Evolutionary conservation across 2,797 vertebrate genomes (phyloP), one percentile per base, ranked within the genome.

Genomic region (Rhinophrynus dorsalis): DNA sequence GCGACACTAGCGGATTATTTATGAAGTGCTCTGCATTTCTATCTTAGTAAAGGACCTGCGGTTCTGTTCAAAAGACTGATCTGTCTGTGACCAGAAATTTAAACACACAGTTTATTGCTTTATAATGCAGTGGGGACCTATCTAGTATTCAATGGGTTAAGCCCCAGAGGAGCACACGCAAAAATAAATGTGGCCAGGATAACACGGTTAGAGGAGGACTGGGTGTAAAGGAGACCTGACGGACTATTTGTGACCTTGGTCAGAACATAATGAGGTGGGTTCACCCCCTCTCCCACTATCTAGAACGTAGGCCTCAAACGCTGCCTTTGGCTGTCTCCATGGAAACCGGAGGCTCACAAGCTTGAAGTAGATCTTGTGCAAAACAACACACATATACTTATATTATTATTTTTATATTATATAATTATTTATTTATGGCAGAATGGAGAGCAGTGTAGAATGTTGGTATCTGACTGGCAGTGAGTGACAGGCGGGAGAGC

Each of bases 321-420:
- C 18, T 12, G 8, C 24, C 42, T 68, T 32, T 13, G 0, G 15
- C 15, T 18, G 40, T 71, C 54, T 21, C 60, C 68, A 71, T 64
- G 68, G 68, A 56, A 71, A 71, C 58, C 44, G 17, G 15, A 33
- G 50, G 26, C 20, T 35, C 12, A 44, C 23, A 55, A 4, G 40
- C 59, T 40, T 55, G 18, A 29, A 27, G 58, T 6, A 38, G 37
- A 35, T 21, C 20, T 55, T 10, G 15, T 37, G 9, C 21, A 44
- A 62, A 55, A 33, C 4, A 20, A 29, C n/a, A 21, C 10, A 47
- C n/a, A n/a, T n/a, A n/a, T n/a, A n/a, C n/a, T n/a, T n/a, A n/a
- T n/a, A n/a, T n/a, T n/a, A n/a, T n/a, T n/a, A n/a, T n/a, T n/a
- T n/a, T n/a, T n/a, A n/a, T n/a, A n/a, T n/a, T n/a, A n/a, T n/a